phyloP scores from a whole-genome alignment of 2,888 invertebrate genomes.

The Bembecia ichneumoniformis region DNA sequence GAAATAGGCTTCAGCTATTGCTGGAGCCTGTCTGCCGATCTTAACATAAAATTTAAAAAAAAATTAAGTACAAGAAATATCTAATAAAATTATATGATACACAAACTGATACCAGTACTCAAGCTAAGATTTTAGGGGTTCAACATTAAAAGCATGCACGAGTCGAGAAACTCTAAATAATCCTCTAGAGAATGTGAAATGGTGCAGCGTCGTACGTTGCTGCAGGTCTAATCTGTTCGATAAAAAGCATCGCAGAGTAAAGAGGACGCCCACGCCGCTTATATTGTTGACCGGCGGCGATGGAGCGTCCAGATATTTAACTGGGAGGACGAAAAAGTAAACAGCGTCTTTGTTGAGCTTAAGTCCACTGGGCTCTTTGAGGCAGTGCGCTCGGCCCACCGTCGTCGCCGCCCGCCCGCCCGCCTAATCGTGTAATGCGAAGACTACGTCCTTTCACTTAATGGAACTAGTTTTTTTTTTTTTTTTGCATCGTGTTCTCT shows the following conservation, averaged over 20 bases:
- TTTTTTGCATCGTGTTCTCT: neutral
- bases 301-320: conserved; percentile 46
- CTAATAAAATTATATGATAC: too few species aligned
- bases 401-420: conserved; percentile 14
- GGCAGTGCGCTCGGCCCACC: conserved; percentile 15
- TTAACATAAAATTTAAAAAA: too few species aligned
- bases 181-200: conserved; percentile 39
- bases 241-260: conserved; percentile 31
- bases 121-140: too few species aligned
- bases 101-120: too few species aligned
- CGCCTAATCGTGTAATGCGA: conserved; percentile 36
- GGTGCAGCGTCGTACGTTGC: conserved; percentile 33
- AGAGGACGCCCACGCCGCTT: conserved; percentile 22
- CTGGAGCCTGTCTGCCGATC: too few species aligned
- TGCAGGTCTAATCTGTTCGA: conserved; percentile 39
- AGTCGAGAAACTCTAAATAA: conserved; percentile 42
- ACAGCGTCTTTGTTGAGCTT: conserved; percentile 36
- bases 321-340: conserved; percentile 42
- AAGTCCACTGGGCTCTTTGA: conserved; percentile 19
- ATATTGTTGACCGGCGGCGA: conserved; percentile 42
- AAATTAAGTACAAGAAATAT: too few species aligned
- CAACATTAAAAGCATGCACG: conserved; percentile 20
- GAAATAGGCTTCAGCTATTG: too few species aligned
- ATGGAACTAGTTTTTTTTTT: neutral
- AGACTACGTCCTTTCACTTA: conserved; percentile 27